Base-by-base conservation (phyloP, 2,113 vertebrate species). In the Tursiops truncatus region DNA sequence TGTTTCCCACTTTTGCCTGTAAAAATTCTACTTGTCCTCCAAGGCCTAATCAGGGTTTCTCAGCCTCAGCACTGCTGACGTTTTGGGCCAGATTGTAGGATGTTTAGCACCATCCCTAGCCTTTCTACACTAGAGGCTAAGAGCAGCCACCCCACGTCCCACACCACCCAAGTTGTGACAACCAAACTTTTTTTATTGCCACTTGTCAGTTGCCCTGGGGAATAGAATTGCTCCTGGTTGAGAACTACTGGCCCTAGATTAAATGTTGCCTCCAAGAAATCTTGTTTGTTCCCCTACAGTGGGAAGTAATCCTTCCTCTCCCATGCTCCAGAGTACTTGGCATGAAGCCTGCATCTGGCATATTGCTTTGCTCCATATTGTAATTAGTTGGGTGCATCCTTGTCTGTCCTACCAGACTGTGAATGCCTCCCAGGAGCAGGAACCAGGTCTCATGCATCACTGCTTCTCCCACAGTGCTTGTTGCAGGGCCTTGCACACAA, bases 1-100 rank as follows among this genome's bases (percentile, higher is more conserved):
- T 83, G 21, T 36, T 25, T 70, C 25, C 65, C 20, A 53, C 23
- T 89, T 79, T 95, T 93, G 70, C 31, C 86, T 92, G 65, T 79
- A 68, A 95, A 95, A 96, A 65, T 95, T 89, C 63, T 12, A 36
- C 65, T 88, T 73, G 58, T 85, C 33, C 26, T 71, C 83, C 77
- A 92, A 82, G 14, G 23, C 83, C 60, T 85, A 65, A 41, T 71
- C 58, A 74, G 25, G 65, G 20, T 63, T 95, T 95, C 60, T 93
- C 12, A 95, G 10, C 26, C 62, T 94, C 13, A 81, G 76, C n/a
- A 74, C 68, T 77, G 56, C 63, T 76, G n/a, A 60, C 58, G 36
- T 91, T 95, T 92, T 82, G 41, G 23, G 36, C 33, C 44, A 90
- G 68, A 50, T 31, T 85, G 9, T 76, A 26, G 70, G 38, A 36